Base-by-base conservation (phyloP, 2,113 vertebrate species). In the Thamnophis sirtalis region DNA sequence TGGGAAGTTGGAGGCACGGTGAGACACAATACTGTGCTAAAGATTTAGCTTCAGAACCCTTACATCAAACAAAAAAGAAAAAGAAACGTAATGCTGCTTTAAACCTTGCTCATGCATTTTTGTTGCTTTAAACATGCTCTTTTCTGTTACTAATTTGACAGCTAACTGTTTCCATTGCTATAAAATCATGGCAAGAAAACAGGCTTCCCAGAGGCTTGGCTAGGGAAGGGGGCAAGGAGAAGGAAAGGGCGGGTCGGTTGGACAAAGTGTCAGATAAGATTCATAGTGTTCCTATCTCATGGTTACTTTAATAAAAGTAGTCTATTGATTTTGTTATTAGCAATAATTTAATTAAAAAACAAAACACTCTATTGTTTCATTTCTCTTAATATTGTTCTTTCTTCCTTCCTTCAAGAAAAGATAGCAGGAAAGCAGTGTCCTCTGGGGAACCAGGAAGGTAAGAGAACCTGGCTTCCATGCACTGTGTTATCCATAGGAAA, bases 301-400 rank as follows among this genome's bases (percentile, higher is more conserved):
- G 94, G 96, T 97, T 97, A 97, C 95, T 97, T 97, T 97, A 96
- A 98, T 97, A 98, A 97, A 98, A 97, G 97, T 97, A 97, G 97
- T 97, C 96, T 97, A 98, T 97, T 93, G 97, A 92, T 97, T 97
- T 96, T 97, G 96, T 97, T 97, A 98, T 98, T 97, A 98, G 97
- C 97, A 98, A 98, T 98, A 97, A 98, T 98, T 98, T 98, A 98
- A 98, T 98, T 97, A 98, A 98, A 98, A 73, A 97, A 96, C 97
- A 98, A 98, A 98, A 98, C 98, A 98, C 96, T 98, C 97, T 98
- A 97, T 98, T 97, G 96, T 98, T 97, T 97, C 96, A 97, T 97
- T 98, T 97, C 95, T 96, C 96, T 98, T 96, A 98, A 97, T 97
- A 98, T 95, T 97, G 96, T 97, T 98, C 94, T 96, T 96, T 98